Evolutionary conservation across 2,113 vertebrate species (phyloP).

Genomic region (Glareola pratincola): DNA sequence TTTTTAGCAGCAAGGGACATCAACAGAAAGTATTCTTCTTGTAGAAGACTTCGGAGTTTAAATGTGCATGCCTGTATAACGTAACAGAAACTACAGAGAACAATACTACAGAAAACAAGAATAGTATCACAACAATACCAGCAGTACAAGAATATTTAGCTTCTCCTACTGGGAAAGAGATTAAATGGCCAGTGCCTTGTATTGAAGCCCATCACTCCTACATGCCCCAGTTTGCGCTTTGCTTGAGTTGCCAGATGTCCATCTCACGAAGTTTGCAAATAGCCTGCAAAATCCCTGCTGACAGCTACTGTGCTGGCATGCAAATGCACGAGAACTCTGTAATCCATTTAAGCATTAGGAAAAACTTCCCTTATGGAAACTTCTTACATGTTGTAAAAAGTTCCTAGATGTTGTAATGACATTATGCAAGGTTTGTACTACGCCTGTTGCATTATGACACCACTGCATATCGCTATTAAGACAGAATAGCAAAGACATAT

Average conservation of each 20-base stretch:
- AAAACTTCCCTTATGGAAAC: not conserved
- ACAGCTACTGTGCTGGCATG: not conserved
- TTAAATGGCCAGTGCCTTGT: not conserved
- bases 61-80: not conserved
- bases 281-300: not conserved
- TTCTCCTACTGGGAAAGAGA: not conserved
- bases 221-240: fast-evolving
- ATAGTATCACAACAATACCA: not conserved
- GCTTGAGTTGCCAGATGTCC: not conserved
- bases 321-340: not conserved
- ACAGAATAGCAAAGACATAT: not conserved
- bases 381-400: not conserved
- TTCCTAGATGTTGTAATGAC: not conserved
- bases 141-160: not conserved
- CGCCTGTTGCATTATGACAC: not conserved
- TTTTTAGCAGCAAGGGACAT: not conserved
- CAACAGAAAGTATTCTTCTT: not conserved
- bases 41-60: not conserved
- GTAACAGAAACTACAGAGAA: not conserved
- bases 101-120: not conserved
- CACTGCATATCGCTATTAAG: not conserved
- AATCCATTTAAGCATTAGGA: not conserved
- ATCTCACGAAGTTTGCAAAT: not conserved
- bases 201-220: not conserved
- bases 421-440: not conserved